Evolutionary conservation across 2,888 invertebrate species (phyloP), one percentile per base, ranked within the genome.

Genomic region (Folsomia manolachei): DNA sequence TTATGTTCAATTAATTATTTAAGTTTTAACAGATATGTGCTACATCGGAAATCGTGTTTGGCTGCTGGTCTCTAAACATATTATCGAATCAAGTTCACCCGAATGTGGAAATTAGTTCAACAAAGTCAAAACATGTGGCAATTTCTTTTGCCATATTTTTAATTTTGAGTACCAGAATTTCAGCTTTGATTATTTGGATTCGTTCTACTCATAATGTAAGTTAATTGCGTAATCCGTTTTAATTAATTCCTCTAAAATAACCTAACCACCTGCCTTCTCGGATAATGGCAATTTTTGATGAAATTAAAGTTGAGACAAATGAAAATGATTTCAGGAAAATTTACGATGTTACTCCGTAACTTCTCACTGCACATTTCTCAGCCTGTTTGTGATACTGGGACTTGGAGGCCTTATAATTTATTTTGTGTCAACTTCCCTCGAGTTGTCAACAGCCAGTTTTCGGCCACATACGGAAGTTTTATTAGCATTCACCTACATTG

Each of bases 21-120:
- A n/a, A n/a, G n/a, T 72, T 70, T 70, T 73, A 56, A 62, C 66
- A 75, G 75, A 75, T 72, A 67, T 75, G 75, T 70, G 72, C 75
- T 14, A 75, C 72, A 52, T 72, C 72, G 19, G 75, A 75, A 66
- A 66, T 75, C 21, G 70, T 75, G 2, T 63, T 75, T 27, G 75
- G 75, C 52, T 53, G 26, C 27, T 75, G 75, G 75, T 72, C 72
- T 65, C 69, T 75, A 7, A 67, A 61, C 70, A 68, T 75, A 24
- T 24, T 75, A 51, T 56, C 67, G n/a, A n/a, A 53, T 2, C 26
- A 18, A 26, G 24, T 24, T 18, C n/a, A 53, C n/a, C 19, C 21
- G 9, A 67, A 26, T 4, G 26, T 25, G 25, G 60, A 67, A 1
- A 26, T 53, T 7, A 56, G 26, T 19, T 67, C 67, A 2, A 67